These are phyloP conservation scores for Vulpes ferrilata DNA, from an alignment of 2,113 vertebrate genomes.

Conservation along the genomic window DNA sequence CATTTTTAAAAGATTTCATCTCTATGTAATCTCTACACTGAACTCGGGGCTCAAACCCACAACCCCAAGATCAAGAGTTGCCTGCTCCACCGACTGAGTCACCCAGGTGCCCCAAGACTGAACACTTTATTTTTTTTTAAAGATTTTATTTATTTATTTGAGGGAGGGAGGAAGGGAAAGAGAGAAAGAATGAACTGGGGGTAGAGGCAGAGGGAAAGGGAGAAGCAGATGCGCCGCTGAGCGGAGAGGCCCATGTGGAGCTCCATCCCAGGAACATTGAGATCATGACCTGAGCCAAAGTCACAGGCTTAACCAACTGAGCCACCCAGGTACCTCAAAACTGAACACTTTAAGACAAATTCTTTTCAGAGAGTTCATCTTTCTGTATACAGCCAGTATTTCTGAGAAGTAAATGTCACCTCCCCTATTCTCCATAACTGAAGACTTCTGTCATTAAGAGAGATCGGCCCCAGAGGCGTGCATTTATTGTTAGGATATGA, in stretches of 20 bases:
- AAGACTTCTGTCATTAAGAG: slow-evolving; percentile 31
- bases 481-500: slow-evolving; percentile 26
- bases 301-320: not conserved
- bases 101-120: not conserved
- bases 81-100: not conserved
- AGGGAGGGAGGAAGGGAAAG: not conserved
- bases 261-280: not conserved
- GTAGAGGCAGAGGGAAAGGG: not conserved
- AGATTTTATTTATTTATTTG: not conserved
- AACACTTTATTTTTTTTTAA: not conserved
- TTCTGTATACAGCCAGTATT: not conserved
- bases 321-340: not conserved
- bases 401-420: not conserved
- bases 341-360: not conserved
- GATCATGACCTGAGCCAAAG: not conserved
- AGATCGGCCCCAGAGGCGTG: not conserved
- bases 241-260: not conserved
- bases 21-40: not conserved
- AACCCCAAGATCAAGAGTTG: not conserved
- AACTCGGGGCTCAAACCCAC: not conserved
- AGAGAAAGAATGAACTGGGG: not conserved
- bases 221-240: not conserved
- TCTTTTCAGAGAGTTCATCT: slow-evolving; percentile 11
- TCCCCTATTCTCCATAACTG: not conserved
- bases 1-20: not conserved